Conservation (phyloP, 2,113 vertebrate genomes). For the Sprattus sprattus region DNA sequence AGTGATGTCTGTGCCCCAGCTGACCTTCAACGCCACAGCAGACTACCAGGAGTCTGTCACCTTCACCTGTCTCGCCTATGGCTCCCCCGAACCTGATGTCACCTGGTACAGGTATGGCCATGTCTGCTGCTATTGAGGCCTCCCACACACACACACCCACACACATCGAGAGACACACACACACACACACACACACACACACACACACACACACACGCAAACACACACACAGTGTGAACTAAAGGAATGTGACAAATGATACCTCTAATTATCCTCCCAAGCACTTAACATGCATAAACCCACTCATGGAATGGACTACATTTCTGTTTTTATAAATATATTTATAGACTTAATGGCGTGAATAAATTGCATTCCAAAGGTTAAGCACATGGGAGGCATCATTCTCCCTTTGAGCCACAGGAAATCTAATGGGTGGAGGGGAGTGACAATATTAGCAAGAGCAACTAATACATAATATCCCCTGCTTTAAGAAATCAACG, state of each 20-base stretch:
- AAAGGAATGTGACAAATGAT: background rate
- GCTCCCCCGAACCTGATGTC: conserved; percentile 87
- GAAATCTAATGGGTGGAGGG: background rate
- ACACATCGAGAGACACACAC: too few relatives aligned
- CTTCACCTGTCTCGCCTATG: conserved; percentile 84
- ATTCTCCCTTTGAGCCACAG: background rate
- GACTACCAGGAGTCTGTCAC: conserved; percentile 88
- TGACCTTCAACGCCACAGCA: conserved; percentile 92
- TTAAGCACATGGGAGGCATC: background rate
- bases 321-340: background rate
- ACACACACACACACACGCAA: conserved; percentile 3
- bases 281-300: background rate
- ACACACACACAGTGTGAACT: background rate
- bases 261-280: background rate
- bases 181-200: background rate
- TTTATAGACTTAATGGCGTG: background rate
- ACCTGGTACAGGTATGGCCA: conserved; percentile 87
- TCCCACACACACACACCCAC: background rate
- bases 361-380: background rate
- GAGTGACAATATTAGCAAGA: background rate
- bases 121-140: background rate
- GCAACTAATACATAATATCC: background rate
- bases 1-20: conserved; percentile 80
- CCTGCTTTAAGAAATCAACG: background rate
- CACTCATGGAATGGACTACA: background rate